phyloP scores from a whole-genome alignment of 2,113 vertebrate genomes.

The Rhabdomys dilectus region DNA sequence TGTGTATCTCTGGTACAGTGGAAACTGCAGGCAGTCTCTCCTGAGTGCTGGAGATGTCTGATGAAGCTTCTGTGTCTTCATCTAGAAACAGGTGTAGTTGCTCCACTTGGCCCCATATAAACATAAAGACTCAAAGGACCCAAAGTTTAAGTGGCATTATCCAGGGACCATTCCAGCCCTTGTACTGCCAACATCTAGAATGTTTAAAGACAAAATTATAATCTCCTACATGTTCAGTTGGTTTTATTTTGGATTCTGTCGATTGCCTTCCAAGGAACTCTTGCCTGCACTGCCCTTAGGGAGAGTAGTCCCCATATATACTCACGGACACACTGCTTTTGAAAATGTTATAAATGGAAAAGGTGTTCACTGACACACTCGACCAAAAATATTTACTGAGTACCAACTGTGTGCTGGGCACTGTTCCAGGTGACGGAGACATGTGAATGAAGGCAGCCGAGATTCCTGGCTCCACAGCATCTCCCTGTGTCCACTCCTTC shows the following conservation, averaged over 20 bases:
- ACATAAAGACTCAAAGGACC: fast-evolving
- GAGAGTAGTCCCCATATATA: no score
- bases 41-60: fast-evolving
- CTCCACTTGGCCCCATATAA: fast-evolving
- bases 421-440: not conserved
- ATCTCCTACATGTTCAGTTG: not conserved
- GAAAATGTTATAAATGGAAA: not conserved
- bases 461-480: fast-evolving
- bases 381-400: not conserved
- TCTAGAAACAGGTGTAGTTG: fast-evolving
- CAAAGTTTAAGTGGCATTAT: fast-evolving
- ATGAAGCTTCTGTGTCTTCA: not conserved
- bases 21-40: not conserved
- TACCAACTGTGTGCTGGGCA: not conserved
- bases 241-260: not conserved
- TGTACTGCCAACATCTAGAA: fast-evolving
- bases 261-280: not conserved
- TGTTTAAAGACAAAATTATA: not conserved
- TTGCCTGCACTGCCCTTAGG: not conserved
- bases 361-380: not conserved
- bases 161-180: not conserved
- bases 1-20: not conserved
- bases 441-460: no score
- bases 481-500: fast-evolving
- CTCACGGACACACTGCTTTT: not conserved